Evolutionary conservation across 2,797 vertebrate genomes (phyloP), one percentile per base, ranked within the genome.

Genomic region (Epinephelus coioides): DNA sequence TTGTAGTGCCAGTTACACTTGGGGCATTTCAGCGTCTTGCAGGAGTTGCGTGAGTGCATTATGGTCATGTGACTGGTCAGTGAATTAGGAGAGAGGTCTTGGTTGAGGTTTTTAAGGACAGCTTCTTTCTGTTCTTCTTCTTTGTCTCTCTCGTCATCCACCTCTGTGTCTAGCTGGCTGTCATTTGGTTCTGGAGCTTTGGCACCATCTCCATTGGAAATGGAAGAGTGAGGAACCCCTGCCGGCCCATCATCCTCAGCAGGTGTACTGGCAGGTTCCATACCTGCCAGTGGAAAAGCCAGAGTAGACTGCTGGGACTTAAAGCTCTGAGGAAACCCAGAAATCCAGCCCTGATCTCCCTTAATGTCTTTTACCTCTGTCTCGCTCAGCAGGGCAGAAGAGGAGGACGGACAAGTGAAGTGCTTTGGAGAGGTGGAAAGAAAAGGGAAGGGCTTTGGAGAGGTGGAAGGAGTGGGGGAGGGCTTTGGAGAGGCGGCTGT

Each of bases 1-100:
- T 99, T 99, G 87, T 99, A 99, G 96, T 99, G 98, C 98, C 98
- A 99, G 95, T 99, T 99, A 93, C 98, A 99, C 96, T 99, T 99
- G 92, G 98, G 98, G 95, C 98, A 99, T 96, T 99, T 99, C 83
- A 99, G 97, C 2, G 98, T 99, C 95, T 99, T 99, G 89, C 98
- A 99, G 30, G 98, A 99, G 95, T 99, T 99, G 69, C 98, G 97
- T 53, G 98, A 99, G 95, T 99, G 98, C 96, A 98, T 97, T 96
- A 98, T 97, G 92, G 97, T 97, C 96, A 98, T 97, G 94, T 99
- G 94, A 90, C 91, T 94, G 46, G 90, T 95, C 86, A 95, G 96
- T 88, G 97, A 95, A 90, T 94, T 85, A 19, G 95, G 96, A 73
- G 94, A 94, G 87, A 95, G 92, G 80, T 95, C 97, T 96, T 96